A percentile compares a stretch with the other conserved stretches of the same genome.
These are phyloP conservation scores for Drosophila crucigera DNA, from an alignment of 2,888 invertebrate species.

Conservation along the genomic window DNA sequence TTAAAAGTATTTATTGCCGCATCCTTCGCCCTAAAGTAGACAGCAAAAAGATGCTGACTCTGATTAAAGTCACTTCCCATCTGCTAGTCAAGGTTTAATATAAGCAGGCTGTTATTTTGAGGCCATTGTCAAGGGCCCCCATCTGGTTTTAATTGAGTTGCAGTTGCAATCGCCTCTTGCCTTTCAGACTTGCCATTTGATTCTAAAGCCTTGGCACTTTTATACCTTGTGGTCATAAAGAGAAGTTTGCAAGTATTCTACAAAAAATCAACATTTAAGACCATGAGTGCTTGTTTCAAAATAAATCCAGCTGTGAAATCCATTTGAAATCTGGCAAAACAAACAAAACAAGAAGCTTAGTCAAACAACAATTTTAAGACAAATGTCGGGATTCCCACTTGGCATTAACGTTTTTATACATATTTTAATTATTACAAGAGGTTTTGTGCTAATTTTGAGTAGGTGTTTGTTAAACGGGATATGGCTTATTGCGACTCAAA, in stretches of 20 bases:
- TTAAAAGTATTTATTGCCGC: slow-evolving; percentile 32
- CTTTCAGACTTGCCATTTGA: slow-evolving; percentile 47
- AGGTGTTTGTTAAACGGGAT: not conserved
- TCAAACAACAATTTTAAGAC: not conserved
- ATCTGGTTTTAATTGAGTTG: slow-evolving; percentile 32
- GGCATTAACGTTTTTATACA: not conserved
- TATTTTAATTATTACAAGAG: not conserved
- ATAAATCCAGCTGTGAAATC: not conserved
- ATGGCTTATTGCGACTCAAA: not conserved
- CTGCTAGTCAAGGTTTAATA: not conserved
- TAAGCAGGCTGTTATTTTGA: not conserved
- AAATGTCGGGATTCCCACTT: not conserved
- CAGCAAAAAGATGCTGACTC: not conserved
- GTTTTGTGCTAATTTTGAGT: not conserved
- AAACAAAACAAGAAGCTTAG: not conserved
- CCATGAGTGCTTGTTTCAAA: not conserved
- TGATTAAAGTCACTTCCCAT: slow-evolving; percentile 23
- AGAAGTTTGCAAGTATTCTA: not conserved
- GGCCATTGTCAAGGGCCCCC: not conserved
- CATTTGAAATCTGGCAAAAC: not conserved
- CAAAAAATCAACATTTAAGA: not conserved
- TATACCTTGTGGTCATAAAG: not conserved
- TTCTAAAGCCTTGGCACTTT: slow-evolving; percentile 27
- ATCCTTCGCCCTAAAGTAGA: not conserved
- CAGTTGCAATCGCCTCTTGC: slow-evolving; percentile 4